Evolutionary conservation across 2,888 invertebrate species (phyloP).

Genomic region (Neoaliturus tenellus): DNA sequence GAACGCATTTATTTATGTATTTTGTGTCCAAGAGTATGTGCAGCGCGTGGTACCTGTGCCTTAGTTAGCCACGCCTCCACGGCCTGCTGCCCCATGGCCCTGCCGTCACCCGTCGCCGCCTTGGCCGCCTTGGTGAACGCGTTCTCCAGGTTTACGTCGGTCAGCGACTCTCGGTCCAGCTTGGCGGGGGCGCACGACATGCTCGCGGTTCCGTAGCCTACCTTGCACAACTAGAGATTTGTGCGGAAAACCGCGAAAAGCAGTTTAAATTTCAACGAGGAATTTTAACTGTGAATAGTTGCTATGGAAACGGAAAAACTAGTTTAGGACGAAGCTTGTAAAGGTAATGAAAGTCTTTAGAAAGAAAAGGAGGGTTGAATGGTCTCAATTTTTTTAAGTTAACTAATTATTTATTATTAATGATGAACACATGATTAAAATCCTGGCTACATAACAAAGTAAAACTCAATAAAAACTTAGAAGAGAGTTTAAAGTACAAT

Average conservation of each 20-base stretch:
- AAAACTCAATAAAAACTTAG: too few species aligned
- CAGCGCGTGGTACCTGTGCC: slow-evolving; percentile 13
- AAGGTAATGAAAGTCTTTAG: too few species aligned
- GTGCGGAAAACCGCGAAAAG: background rate
- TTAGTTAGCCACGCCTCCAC: background rate
- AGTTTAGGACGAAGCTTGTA: too few species aligned
- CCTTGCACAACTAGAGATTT: background rate
- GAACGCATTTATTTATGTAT: too few species aligned
- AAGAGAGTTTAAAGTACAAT: too few species aligned
- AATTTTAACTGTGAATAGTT: background rate
- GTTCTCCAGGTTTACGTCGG: background rate
- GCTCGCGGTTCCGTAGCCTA: background rate
- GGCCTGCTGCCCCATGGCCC: background rate
- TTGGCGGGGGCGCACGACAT: background rate
- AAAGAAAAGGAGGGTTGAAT: too few species aligned
- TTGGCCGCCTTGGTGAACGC: background rate
- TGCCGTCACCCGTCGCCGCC: background rate
- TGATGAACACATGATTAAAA: too few species aligned
- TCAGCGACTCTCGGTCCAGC: background rate
- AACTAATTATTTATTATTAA: too few species aligned
- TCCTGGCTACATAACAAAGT: too few species aligned
- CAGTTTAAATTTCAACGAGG: background rate
- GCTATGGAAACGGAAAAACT: background rate
- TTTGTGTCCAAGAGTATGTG: too few species aligned
- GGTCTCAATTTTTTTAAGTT: too few species aligned